Evolutionary conservation across 1,140 invertebrate species (phyloP), one percentile per base, ranked within the genome.

Genomic region (Hypsibius dujardini): DNA sequence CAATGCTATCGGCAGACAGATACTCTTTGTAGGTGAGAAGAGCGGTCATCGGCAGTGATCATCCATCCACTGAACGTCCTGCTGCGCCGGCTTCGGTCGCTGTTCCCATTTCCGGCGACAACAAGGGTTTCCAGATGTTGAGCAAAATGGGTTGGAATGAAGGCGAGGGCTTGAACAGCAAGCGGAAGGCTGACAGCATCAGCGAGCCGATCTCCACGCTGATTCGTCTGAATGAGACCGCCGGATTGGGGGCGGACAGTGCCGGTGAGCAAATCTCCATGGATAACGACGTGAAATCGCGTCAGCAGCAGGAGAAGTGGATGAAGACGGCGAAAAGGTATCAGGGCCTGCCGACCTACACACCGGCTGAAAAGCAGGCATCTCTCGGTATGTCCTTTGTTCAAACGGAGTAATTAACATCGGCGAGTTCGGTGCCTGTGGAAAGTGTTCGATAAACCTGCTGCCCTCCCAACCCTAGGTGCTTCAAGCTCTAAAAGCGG

Each of bases 131-230:
- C 78, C 87, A 90, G 81, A 79, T 95, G 78, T 77, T 95, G 50
- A 81, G 87, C 70, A 93, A 92, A 81, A 89, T 95, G 87, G 92
- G 92, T 15, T 95, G 90, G 91, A 86, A 84, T n/a, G 86, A 88
- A 79, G 92, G 91, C 70, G 83, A 89, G 74, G 83, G 86, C 0
- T 80, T 95, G 62, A 67, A 67, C 45, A 67, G 62, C 62, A 14
- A 7, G 42, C 62, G 62, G 62, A 67, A 67, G 3, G 42, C 42
- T 3, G 62, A 67, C 62, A 67, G 62, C 45, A 7, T 67, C 42
- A 67, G 12, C 7, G 7, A 7, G 45, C 62, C 62, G 7, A 7
- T 67, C 7, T 12, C 62, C 12, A 7, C 62, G 7, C 7, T 3
- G 7, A 67, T 67, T 42, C 62, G 62, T 14, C 7, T 67, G 62